phyloP scores from a whole-genome alignment of 2,888 invertebrate species.

The Calameuta pallipes region DNA sequence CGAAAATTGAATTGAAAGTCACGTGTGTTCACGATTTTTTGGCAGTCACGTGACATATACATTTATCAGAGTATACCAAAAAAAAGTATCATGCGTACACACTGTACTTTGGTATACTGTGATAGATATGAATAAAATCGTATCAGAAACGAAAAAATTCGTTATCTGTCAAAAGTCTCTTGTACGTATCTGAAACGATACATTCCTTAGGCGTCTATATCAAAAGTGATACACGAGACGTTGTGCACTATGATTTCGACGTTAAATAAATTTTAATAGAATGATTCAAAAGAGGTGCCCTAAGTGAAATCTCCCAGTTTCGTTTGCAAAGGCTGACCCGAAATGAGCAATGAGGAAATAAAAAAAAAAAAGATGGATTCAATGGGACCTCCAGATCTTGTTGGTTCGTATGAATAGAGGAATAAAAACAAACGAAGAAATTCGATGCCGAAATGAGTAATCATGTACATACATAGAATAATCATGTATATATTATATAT shows the following conservation, averaged over 20 bases:
- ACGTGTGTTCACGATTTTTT: neutral
- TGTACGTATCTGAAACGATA: neutral
- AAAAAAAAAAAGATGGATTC: neutral
- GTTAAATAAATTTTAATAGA: neutral
- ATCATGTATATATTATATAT: neutral
- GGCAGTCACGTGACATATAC: neutral
- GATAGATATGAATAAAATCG: neutral
- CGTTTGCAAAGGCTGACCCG: neutral
- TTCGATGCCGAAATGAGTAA: neutral
- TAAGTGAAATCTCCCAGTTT: neutral
- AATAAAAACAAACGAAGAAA: neutral
- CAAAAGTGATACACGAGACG: neutral
- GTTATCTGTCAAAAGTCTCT: neutral
- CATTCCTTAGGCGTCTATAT: neutral
- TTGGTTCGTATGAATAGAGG: neutral
- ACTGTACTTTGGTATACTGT: neutral
- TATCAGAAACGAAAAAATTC: neutral
- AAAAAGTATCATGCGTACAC: neutral
- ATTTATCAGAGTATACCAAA: neutral
- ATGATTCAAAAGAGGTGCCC: neutral
- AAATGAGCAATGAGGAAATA: neutral
- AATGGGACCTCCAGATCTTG: neutral
- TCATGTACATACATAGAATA: neutral
- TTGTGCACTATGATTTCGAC: neutral
- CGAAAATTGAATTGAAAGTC: neutral